These are phyloP conservation scores for Cryptotermes secundus DNA, from an alignment of 1,140 invertebrate species.

Conservation along the genomic window DNA sequence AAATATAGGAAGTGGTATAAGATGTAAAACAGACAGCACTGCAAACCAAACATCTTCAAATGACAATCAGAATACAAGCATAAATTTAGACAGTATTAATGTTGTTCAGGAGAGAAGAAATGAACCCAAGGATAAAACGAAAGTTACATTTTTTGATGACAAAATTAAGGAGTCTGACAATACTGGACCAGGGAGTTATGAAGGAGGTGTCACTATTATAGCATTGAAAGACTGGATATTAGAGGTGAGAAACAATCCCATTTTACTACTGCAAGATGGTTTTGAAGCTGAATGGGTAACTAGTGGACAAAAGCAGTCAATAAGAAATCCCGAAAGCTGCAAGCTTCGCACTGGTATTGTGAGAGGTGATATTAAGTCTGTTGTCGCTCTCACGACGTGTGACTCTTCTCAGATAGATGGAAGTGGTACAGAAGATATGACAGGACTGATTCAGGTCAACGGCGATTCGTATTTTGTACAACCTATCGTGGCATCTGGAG, in stretches of 20 bases:
- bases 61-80: no score
- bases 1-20: no score
- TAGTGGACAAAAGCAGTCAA: background rate
- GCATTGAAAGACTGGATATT: background rate
- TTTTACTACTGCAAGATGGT: background rate
- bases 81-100: no score
- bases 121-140: no score
- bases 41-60: no score
- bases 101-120: background rate
- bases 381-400: conserved; percentile 46
- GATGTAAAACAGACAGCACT: no score
- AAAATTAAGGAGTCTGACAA: no score
- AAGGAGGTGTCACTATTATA: background rate
- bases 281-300: background rate
- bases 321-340: background rate
- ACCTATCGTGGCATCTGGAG: conserved; percentile 41
- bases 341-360: conserved; percentile 35
- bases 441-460: conserved; percentile 46
- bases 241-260: background rate
- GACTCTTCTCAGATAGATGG: background rate
- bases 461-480: conserved; percentile 47
- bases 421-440: conserved; percentile 46
- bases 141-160: no score
- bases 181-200: background rate
- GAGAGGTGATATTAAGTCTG: conserved; percentile 41